phyloP scores from a whole-genome alignment of 1,140 invertebrate species.

The Frieseomelitta varia region DNA sequence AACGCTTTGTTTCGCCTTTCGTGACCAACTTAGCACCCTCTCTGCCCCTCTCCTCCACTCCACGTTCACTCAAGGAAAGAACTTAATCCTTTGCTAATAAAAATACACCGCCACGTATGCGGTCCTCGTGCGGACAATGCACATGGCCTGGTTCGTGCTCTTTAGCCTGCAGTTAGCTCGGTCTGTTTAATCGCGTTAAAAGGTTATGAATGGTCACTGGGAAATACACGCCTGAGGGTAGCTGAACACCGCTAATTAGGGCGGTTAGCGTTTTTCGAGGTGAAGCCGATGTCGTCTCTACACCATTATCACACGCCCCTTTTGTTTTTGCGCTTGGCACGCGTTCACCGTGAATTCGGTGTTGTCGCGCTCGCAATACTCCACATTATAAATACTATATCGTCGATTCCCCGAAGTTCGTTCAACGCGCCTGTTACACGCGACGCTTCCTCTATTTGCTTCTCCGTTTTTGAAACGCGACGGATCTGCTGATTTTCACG shows the following conservation, averaged over 20 bases:
- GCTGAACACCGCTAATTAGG: slow-evolving; percentile 66
- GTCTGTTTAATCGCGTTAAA: slow-evolving; percentile 68
- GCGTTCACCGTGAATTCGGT: not conserved
- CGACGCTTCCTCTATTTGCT: too few relatives aligned
- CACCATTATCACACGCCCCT: not conserved
- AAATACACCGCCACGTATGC: slow-evolving; percentile 51
- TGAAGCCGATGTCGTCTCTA: slow-evolving; percentile 37
- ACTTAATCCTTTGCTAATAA: slow-evolving; percentile 67
- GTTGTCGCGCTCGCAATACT: not conserved
- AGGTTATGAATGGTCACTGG: slow-evolving; percentile 67
- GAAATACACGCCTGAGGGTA: slow-evolving; percentile 55
- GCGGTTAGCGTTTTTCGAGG: slow-evolving; percentile 63
- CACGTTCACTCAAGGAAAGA: not conserved
- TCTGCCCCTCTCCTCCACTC: not conserved
- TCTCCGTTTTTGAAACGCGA: too few relatives aligned
- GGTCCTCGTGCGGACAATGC: slow-evolving; percentile 29
- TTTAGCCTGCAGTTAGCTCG: slow-evolving; percentile 49
- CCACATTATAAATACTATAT: not conserved
- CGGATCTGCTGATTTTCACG: too few relatives aligned
- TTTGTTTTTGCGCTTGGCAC: slow-evolving; percentile 16
- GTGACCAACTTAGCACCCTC: too few relatives aligned
- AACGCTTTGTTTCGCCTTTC: slow-evolving; percentile 54
- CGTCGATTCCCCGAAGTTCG: not conserved
- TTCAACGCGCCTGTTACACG: not conserved
- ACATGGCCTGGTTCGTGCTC: slow-evolving; percentile 52